Percentiles rank a stretch among this genome's conserved stretches.
phyloP scores from a whole-genome alignment of 2,113 vertebrate genomes.

The Halcyon malimbica region DNA sequence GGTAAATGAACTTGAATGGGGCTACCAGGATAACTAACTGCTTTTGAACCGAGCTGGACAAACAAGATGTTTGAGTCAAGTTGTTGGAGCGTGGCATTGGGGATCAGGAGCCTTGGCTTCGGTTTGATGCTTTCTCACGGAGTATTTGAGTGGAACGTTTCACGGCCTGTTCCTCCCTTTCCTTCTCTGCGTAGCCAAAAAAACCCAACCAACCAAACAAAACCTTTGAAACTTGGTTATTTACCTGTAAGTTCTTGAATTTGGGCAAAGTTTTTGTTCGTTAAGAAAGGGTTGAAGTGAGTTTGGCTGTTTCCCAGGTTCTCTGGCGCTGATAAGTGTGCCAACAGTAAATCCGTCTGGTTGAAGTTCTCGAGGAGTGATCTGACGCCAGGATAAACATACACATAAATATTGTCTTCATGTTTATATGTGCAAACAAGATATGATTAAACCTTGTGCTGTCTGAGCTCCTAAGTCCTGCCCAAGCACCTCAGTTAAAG shows the following conservation, averaged over 20 bases:
- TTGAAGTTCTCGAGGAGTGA: background rate
- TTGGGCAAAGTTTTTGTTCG: background rate
- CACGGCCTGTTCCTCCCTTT: background rate
- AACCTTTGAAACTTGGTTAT: background rate
- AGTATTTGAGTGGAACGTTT: background rate
- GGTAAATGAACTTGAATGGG: background rate
- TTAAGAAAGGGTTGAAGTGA: background rate
- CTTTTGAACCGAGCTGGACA: background rate
- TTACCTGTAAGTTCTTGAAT: background rate
- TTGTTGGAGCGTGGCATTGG: background rate
- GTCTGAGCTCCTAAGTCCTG: accelerated
- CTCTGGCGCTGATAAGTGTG: accelerated
- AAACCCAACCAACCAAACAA: too few species aligned
- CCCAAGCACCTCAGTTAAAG: background rate
- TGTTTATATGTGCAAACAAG: background rate
- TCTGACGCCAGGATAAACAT: background rate
- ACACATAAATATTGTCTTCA: background rate
- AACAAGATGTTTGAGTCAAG: background rate
- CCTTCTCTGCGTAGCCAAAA: background rate
- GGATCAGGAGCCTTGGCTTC: background rate
- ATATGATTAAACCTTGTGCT: background rate
- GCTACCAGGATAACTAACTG: background rate
- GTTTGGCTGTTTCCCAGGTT: background rate
- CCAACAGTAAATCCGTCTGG: background rate
- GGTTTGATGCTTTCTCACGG: background rate